Evolutionary conservation across 2,797 vertebrate genomes (phyloP).

Genomic region (Sebastes vulpes): DNA sequence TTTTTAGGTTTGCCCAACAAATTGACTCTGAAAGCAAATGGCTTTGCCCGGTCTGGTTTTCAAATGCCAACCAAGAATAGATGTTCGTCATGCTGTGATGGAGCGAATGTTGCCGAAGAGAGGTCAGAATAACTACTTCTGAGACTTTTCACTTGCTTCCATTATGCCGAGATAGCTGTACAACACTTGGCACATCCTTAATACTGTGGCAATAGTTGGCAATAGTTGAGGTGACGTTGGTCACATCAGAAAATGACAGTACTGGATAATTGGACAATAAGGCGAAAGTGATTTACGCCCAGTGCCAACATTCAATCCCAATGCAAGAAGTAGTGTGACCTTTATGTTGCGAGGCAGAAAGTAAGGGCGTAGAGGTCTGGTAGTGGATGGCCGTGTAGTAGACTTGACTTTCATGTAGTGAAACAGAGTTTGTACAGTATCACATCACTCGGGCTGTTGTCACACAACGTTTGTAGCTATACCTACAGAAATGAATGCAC

Average conservation of each 20-base stretch:
- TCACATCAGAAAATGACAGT: background rate
- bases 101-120: background rate
- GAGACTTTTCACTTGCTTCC: background rate
- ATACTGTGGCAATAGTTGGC: background rate
- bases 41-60: background rate
- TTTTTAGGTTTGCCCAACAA: slow-evolving; percentile 9
- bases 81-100: slow-evolving; percentile 1
- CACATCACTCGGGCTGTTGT: too few species aligned
- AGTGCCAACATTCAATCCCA: rapidly evolving
- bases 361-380: background rate
- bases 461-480: too few species aligned
- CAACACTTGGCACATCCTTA: too few species aligned
- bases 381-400: background rate
- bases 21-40: slow-evolving; percentile 10
- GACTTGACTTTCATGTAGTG: too few species aligned
- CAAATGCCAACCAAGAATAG: slow-evolving; percentile 41
- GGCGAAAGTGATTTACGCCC: background rate
- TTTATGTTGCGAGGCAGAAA: background rate
- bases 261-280: background rate
- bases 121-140: background rate
- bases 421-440: too few species aligned
- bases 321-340: background rate
- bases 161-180: background rate
- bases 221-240: too few species aligned
- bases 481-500: too few species aligned